Conservation (phyloP, 2,888 invertebrate genomes). For the Drosophila mettleri region DNA sequence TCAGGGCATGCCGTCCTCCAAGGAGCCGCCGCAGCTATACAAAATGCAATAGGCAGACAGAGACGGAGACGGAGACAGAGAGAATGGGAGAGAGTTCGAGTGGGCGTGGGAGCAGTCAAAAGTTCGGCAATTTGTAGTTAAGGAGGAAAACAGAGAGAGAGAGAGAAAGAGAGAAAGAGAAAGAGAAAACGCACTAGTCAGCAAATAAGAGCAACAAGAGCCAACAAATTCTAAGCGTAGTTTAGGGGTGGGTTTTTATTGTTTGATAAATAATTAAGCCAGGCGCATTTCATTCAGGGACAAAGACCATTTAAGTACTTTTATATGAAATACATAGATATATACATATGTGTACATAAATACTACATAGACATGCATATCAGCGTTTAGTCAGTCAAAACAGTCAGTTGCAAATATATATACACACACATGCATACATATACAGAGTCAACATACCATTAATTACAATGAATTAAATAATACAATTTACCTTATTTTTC, state of each 20-base stretch:
- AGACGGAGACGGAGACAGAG: no score
- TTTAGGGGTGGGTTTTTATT: constrained; percentile 18
- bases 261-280: constrained; percentile 29
- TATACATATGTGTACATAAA: constrained; percentile 24
- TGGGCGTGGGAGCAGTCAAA: neutral
- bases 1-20: constrained; percentile 82
- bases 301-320: constrained; percentile 77
- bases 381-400: constrained; percentile 46
- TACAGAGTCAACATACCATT: constrained; percentile 68
- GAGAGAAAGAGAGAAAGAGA: neutral
- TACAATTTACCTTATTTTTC: constrained; percentile 28
- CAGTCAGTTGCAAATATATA: constrained; percentile 37
- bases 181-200: constrained; percentile 52
- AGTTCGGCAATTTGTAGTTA: constrained; percentile 38
- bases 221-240: constrained; percentile 52
- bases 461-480: constrained; percentile 68
- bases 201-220: constrained; percentile 58
- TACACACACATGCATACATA: constrained; percentile 10
- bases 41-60: constrained; percentile 73
- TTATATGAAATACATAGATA: constrained; percentile 46
- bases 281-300: constrained; percentile 77
- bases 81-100: neutral
- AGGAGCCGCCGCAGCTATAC: constrained; percentile 83
- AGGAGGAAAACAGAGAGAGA: neutral
- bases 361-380: constrained; percentile 35